phyloP scores from a whole-genome alignment of 2,888 invertebrate species.

The Cerceris ruficornis region DNA sequence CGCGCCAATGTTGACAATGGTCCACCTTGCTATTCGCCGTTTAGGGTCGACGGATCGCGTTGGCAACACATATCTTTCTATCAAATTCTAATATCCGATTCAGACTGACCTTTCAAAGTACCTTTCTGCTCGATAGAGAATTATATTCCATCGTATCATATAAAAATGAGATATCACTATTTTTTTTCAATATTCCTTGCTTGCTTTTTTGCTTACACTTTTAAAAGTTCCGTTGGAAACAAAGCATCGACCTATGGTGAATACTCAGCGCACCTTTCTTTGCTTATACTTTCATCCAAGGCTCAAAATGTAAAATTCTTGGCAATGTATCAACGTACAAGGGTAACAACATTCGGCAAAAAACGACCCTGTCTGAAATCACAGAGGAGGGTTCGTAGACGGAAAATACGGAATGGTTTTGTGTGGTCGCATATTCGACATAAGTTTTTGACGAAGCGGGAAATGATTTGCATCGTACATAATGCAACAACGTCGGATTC shows the following conservation, averaged over 20 bases:
- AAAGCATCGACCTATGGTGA: not conserved
- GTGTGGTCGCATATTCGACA: conserved; percentile 25
- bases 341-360: not conserved
- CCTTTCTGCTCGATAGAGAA: no score
- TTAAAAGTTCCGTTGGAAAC: not conserved
- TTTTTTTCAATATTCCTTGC: no score
- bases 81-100: no score
- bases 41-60: no score
- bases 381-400: not conserved
- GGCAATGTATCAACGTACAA: conserved; percentile 48
- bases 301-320: conserved; percentile 47
- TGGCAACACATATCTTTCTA: no score
- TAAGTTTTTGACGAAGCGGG: conserved; percentile 8
- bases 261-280: conserved; percentile 14
- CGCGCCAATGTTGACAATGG: no score
- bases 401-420: conserved; percentile 30
- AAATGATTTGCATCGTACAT: conserved; percentile 34
- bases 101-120: no score
- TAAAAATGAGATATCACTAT: no score
- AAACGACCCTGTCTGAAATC: conserved; percentile 25
- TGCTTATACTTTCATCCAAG: conserved; percentile 27
- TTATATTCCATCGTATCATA: no score
- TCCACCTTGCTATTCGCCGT: no score
- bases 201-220: not conserved
- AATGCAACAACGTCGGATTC: conserved; percentile 38